Evolutionary conservation across 1,140 invertebrate genomes (phyloP).

Genomic region (Drosophila watanabei): DNA sequence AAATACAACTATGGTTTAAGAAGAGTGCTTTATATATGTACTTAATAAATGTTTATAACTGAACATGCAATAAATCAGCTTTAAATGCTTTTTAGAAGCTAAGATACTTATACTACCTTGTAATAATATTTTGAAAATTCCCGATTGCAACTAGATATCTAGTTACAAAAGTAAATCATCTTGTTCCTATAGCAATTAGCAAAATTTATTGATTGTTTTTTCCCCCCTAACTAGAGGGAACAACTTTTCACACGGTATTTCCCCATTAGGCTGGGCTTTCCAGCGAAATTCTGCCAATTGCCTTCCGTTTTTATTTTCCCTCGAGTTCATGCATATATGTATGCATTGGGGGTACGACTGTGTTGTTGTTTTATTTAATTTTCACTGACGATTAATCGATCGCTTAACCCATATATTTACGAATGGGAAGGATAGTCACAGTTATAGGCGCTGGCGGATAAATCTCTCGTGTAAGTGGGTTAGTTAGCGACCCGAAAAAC

Average conservation of each 20-base stretch:
- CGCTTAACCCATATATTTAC: slow-evolving; percentile 12
- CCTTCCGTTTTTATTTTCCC: not conserved
- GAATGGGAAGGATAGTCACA: slow-evolving; percentile 32
- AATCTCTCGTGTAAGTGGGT: slow-evolving; percentile 31
- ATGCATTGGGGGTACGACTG: not conserved
- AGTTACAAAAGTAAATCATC: too few relatives aligned
- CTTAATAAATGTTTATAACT: not conserved
- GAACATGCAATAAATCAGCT: not conserved
- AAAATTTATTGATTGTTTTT: slow-evolving; percentile 1
- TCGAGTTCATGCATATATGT: slow-evolving; percentile 23
- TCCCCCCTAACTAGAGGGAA: not conserved
- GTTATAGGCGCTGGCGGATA: slow-evolving; percentile 31
- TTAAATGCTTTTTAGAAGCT: not conserved
- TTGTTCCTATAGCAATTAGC: not conserved
- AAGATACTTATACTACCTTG: too few relatives aligned
- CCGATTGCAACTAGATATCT: not conserved
- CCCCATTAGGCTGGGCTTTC: slow-evolving; percentile 13
- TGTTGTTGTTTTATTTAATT: not conserved
- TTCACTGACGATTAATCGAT: slow-evolving; percentile 21
- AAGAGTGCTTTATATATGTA: not conserved
- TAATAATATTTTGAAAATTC: not conserved
- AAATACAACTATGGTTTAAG: not conserved
- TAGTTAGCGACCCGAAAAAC: slow-evolving; percentile 44
- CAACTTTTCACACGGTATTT: slow-evolving; percentile 36
- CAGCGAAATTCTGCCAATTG: slow-evolving; percentile 10